Evolutionary conservation across 2,113 vertebrate species (phyloP).

Genomic region (Oryzias melastigma): DNA sequence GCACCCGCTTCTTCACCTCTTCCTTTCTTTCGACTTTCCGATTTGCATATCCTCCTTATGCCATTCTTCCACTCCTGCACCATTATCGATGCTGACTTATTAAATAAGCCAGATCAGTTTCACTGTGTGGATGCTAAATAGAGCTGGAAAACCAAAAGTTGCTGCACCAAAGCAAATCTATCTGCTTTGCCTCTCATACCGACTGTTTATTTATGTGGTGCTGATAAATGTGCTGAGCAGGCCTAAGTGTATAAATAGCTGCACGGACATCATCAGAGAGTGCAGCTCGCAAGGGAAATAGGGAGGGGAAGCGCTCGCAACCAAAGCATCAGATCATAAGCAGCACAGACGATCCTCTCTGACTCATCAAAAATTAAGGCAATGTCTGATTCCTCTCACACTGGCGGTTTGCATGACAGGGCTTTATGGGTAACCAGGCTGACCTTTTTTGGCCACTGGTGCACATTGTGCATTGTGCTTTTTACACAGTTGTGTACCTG

Average conservation of each 20-base stretch:
- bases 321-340: conserved; percentile 53
- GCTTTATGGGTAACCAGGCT: conserved; percentile 9
- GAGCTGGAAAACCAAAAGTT: conserved; percentile 19
- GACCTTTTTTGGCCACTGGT: conserved; percentile 38
- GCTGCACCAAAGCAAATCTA: conserved; percentile 44
- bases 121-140: not conserved
- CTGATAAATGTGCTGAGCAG: conserved; percentile 67
- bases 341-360: conserved; percentile 36
- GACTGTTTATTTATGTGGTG: conserved; percentile 66
- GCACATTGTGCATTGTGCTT: conserved; percentile 22
- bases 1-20: too few relatives aligned
- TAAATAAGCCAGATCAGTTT: not conserved
- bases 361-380: conserved; percentile 54
- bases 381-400: conserved; percentile 34
- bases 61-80: not conserved
- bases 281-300: conserved; percentile 27
- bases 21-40: too few relatives aligned
- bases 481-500: conserved; percentile 31
- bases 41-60: not conserved
- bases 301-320: conserved; percentile 42
- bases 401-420: conserved; percentile 14
- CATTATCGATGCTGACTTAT: not conserved
- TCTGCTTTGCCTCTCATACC: conserved; percentile 39
- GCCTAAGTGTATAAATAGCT: conserved; percentile 68
- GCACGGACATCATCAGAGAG: conserved; percentile 57